phyloP scores from a whole-genome alignment of 1,140 invertebrate species.

The Drosophila kanapiae region DNA sequence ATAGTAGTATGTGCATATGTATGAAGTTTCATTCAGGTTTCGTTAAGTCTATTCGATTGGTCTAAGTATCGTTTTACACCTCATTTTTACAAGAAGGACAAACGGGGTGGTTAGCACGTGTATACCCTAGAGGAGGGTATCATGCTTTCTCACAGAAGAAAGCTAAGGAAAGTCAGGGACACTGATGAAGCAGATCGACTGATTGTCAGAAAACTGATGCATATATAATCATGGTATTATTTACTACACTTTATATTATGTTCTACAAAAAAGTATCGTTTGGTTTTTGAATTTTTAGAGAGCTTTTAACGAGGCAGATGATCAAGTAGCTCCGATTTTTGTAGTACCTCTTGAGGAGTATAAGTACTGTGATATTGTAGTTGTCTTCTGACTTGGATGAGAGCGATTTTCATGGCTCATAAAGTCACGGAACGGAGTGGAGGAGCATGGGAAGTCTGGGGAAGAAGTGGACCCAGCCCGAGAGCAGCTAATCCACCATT shows the following conservation, averaged over 20 bases:
- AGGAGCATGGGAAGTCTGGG: slow-evolving; percentile 15
- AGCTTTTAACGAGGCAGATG: neutral
- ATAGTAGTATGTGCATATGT: neutral
- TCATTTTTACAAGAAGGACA: slow-evolving; percentile 2
- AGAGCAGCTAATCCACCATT: slow-evolving; percentile 39
- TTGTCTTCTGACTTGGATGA: slow-evolving; percentile 1
- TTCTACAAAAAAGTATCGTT: no score
- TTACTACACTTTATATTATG: no score
- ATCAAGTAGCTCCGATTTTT: neutral
- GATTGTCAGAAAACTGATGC: no score
- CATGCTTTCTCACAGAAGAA: neutral
- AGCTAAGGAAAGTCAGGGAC: neutral
- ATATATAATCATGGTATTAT: no score
- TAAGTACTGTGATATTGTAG: neutral
- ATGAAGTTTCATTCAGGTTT: slow-evolving; percentile 25
- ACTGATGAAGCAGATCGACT: no score
- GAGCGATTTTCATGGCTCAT: slow-evolving; percentile 59
- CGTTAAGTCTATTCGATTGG: neutral
- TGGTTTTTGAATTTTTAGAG: no score
- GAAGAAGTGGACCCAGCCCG: slow-evolving; percentile 25
- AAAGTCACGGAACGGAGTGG: slow-evolving; percentile 23
- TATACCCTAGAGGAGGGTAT: neutral
- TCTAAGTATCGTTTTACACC: slow-evolving; percentile 1
- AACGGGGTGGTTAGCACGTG: slow-evolving; percentile 3
- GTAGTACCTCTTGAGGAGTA: neutral